These are phyloP conservation scores for Parnassius mnemosyne DNA, from an alignment of 2,888 invertebrate species.

Conservation along the genomic window DNA sequence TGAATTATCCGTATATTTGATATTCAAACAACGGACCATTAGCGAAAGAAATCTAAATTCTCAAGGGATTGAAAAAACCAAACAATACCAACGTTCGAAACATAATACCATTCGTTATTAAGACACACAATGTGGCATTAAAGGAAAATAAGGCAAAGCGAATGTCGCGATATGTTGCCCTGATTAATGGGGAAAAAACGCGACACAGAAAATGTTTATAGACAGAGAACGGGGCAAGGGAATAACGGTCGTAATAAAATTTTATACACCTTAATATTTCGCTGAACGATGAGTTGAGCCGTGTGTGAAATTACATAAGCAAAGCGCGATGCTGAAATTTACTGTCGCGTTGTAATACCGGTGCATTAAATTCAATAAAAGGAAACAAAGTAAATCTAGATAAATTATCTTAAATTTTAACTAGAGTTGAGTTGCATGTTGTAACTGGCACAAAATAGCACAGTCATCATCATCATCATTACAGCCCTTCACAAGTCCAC, in stretches of 20 bases:
- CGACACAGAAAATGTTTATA: constrained; percentile 72
- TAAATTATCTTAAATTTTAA: too few relatives aligned
- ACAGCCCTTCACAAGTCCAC: too few relatives aligned
- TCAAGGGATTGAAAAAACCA: constrained; percentile 71
- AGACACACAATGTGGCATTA: constrained; percentile 73
- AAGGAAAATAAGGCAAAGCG: constrained; percentile 63
- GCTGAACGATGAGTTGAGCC: constrained; percentile 73
- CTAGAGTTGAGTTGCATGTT: too few relatives aligned
- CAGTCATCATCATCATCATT: too few relatives aligned
- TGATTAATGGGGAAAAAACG: constrained; percentile 43
- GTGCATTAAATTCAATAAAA: neutral
- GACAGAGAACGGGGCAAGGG: constrained; percentile 61
- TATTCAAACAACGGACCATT: constrained; percentile 48
- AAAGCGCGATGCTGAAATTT: constrained; percentile 56
- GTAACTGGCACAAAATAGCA: too few relatives aligned
- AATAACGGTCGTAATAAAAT: constrained; percentile 76
- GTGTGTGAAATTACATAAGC: constrained; percentile 72
- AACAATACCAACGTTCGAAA: constrained; percentile 67
- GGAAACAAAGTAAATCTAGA: too few relatives aligned
- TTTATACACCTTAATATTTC: constrained; percentile 78
- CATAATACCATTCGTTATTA: constrained; percentile 74
- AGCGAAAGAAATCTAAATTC: constrained; percentile 63
- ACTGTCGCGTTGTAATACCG: constrained; percentile 41
- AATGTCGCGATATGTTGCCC: constrained; percentile 45
- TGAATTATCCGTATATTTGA: constrained; percentile 35